Percentiles rank a stretch among this genome's conserved stretches.
These are phyloP conservation scores for Gonocerus acuteangulatus DNA, from an alignment of 2,888 invertebrate species.

Conservation along the genomic window DNA sequence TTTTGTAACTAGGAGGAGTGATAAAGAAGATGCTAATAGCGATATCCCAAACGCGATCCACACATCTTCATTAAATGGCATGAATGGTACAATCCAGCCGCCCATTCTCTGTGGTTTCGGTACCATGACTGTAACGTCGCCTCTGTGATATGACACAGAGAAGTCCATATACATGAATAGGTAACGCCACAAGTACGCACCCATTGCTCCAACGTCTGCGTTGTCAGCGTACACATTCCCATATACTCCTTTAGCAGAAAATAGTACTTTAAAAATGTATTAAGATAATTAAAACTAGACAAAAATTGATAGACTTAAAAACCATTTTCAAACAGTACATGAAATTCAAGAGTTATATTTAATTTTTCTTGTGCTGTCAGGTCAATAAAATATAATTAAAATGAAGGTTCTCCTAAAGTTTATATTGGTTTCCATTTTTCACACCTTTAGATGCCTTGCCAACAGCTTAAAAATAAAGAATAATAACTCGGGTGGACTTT, in stretches of 20 bases:
- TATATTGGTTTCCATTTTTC: no score
- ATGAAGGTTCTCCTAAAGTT: no score
- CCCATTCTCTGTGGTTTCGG: conserved; percentile 25
- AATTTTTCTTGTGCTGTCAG: background rate
- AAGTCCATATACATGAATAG: conserved; percentile 28
- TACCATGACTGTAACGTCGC: conserved; percentile 20
- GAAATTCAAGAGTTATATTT: background rate
- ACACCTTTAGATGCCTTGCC: no score
- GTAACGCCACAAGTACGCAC: conserved; percentile 27
- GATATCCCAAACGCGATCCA: conserved; percentile 26
- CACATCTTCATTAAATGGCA: conserved; percentile 25
- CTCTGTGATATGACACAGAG: conserved; percentile 18
- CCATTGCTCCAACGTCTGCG: conserved; percentile 27
- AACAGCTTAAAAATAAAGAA: no score
- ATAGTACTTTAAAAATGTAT: no score
- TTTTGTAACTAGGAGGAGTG: conserved; percentile 5
- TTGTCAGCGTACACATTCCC: conserved; percentile 29
- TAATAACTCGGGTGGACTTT: no score
- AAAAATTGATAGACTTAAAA: no score
- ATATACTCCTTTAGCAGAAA: conserved; percentile 11
- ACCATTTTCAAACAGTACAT: no score
- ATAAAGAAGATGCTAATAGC: background rate
- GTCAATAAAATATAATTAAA: no score
- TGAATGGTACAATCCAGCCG: conserved; percentile 28
- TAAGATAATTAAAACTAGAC: no score